phyloP scores from a whole-genome alignment of 2,888 invertebrate species.

The Proisotoma minuta region DNA sequence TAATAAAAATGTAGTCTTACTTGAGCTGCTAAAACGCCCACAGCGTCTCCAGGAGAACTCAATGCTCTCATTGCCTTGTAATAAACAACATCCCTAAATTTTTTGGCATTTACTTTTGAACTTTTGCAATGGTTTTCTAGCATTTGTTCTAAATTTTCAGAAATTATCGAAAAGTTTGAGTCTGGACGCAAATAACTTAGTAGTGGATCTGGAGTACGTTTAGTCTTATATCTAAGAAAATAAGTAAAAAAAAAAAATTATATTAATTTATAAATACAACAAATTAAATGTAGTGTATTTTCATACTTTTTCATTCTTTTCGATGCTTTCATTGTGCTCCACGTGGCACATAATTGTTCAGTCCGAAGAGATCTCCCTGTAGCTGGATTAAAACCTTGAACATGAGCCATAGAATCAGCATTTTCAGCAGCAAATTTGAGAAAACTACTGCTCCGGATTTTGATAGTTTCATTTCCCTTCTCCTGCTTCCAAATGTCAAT shows the following conservation, averaged over 20 bases:
- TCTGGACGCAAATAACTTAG: slow-evolving; percentile 67
- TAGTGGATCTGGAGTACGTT: slow-evolving; percentile 79
- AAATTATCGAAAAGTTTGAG: slow-evolving; percentile 73
- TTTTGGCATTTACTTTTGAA: slow-evolving; percentile 45
- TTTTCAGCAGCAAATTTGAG: slow-evolving; percentile 54
- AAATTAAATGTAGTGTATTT: not conserved
- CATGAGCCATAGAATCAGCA: slow-evolving; percentile 51
- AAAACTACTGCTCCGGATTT: slow-evolving; percentile 54
- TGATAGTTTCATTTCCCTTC: not conserved
- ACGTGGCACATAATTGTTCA: slow-evolving; percentile 61
- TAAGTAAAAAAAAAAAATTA: too few species aligned
- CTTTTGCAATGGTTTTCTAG: slow-evolving; percentile 60
- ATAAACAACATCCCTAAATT: slow-evolving; percentile 67
- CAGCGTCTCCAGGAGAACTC: slow-evolving; percentile 89
- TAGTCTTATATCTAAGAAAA: too few species aligned
- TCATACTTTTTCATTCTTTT: slow-evolving; percentile 58
- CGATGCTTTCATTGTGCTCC: slow-evolving; percentile 59
- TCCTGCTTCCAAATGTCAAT: too few species aligned
- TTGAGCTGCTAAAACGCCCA: slow-evolving; percentile 92
- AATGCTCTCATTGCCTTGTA: slow-evolving; percentile 71
- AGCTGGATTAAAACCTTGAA: slow-evolving; percentile 51
- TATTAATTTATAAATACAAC: not conserved
- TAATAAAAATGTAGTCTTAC: slow-evolving; percentile 47
- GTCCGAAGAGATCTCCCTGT: slow-evolving; percentile 61
- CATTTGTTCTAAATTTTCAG: slow-evolving; percentile 70